Conservation (phyloP, 2,113 vertebrate genomes). For the Panthera leo region DNA sequence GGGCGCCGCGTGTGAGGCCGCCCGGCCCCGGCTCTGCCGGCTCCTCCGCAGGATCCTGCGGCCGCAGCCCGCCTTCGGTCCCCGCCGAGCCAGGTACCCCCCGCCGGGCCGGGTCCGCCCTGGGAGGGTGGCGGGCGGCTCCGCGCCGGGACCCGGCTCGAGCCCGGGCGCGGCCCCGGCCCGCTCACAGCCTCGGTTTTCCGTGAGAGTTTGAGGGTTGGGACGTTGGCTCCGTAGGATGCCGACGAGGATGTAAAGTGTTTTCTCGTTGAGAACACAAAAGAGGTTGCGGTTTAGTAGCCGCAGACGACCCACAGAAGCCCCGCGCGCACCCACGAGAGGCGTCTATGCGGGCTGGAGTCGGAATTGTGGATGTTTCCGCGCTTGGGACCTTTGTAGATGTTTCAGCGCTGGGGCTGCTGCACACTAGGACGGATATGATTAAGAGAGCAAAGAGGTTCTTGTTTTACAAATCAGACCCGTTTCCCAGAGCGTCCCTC, state of each 20-base stretch:
- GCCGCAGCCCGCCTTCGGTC: constrained; percentile 27
- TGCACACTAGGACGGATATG: not conserved
- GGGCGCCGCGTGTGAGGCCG: constrained; percentile 69
- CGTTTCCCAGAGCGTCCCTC: not conserved
- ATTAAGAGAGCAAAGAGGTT: not conserved
- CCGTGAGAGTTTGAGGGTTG: not conserved
- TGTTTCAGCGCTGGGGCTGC: not conserved
- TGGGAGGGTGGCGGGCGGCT: not conserved
- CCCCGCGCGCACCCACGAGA: accelerated
- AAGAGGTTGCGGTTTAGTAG: not conserved
- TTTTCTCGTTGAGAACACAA: not conserved
- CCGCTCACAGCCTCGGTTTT: not conserved
- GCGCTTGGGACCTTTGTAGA: not conserved
- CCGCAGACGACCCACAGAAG: not conserved
- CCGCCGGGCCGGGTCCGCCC: not conserved
- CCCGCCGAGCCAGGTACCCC: constrained; percentile 68
- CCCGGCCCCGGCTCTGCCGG: constrained; percentile 66
- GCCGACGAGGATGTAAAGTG: not conserved
- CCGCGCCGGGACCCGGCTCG: not conserved
- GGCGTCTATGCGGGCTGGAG: not conserved
- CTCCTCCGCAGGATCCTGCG: constrained; percentile 71
- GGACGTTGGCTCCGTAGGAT: not conserved
- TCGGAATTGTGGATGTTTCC: not conserved
- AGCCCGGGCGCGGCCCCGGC: not conserved
- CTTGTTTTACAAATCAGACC: not conserved